These are phyloP conservation scores for Oceanites oceanicus DNA, from an alignment of 2,113 vertebrate species.

Conservation along the genomic window DNA sequence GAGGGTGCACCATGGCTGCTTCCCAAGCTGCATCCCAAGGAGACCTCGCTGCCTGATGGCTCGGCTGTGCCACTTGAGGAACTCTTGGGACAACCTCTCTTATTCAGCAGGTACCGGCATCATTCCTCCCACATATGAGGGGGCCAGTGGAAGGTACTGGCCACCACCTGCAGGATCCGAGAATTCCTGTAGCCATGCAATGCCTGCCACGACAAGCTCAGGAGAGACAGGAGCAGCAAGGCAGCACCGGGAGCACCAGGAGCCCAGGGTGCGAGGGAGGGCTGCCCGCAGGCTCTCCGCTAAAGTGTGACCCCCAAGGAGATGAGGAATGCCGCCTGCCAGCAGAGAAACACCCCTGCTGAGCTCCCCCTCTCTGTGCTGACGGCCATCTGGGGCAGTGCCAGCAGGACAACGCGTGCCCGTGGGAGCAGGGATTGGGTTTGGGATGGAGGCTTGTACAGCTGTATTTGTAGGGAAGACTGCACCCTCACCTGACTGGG, in stretches of 20 bases:
- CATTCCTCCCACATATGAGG: background rate
- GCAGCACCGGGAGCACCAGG: background rate
- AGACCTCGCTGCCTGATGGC: background rate
- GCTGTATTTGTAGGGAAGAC: background rate
- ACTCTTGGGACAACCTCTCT: background rate
- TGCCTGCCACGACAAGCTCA: background rate
- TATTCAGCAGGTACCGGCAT: background rate
- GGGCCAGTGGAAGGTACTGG: rapidly evolving
- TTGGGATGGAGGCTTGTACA: background rate
- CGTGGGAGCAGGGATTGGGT: background rate
- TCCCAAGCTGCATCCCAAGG: rapidly evolving
- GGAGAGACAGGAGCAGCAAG: background rate
- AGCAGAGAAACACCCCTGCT: rapidly evolving
- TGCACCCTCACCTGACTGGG: too few relatives aligned
- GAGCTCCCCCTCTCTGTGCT: background rate
- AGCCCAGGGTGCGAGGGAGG: rapidly evolving
- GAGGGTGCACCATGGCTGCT: rapidly evolving
- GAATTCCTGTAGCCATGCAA: background rate
- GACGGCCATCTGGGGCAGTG: background rate
- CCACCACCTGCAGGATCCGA: background rate
- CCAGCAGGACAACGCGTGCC: background rate
- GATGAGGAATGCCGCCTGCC: background rate
- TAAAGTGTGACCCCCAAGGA: background rate
- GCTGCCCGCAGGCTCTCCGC: background rate
- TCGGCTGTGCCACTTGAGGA: background rate